Conservation (phyloP, 2,888 invertebrate genomes). For the Tolmerus cingulatus region DNA sequence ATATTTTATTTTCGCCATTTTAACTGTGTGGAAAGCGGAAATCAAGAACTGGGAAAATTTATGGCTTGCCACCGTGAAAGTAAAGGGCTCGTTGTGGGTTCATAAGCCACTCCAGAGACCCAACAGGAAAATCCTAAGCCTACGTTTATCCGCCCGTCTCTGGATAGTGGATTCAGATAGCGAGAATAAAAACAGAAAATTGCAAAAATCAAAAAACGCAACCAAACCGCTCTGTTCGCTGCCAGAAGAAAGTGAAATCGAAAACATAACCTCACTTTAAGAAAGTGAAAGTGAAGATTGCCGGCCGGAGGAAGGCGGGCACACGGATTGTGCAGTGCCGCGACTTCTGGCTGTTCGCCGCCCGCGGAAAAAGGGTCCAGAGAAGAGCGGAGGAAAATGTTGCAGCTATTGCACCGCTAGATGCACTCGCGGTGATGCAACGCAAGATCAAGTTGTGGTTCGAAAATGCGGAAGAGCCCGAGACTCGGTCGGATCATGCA, state of each 20-base stretch:
- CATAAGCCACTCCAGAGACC: not conserved
- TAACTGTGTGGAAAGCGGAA: slow-evolving; percentile 12
- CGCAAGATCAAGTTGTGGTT: slow-evolving; percentile 37
- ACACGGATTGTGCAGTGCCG: not conserved
- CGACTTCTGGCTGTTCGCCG: not conserved
- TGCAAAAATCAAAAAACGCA: not conserved
- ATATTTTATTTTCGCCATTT: not conserved
- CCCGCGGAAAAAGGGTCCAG: too few species aligned
- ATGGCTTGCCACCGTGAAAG: slow-evolving; percentile 11
- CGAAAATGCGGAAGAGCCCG: slow-evolving; percentile 38
- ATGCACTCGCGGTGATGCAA: slow-evolving; percentile 32
- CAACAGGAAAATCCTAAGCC: not conserved
- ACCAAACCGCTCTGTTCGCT: not conserved
- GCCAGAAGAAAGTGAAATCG: slow-evolving; percentile 30
- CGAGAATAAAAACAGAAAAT: not conserved
- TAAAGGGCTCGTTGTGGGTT: not conserved
- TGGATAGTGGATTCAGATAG: not conserved
- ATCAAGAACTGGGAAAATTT: slow-evolving; percentile 12
- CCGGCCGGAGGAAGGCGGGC: not conserved
- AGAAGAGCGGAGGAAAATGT: not conserved
- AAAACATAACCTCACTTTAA: slow-evolving; percentile 12
- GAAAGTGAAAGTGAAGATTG: slow-evolving; percentile 22
- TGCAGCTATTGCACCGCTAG: not conserved
- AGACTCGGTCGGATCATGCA: slow-evolving; percentile 18
- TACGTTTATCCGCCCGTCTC: too few species aligned